These are phyloP conservation scores for Dicentrarchus labrax DNA, from an alignment of 2,113 vertebrate genomes.

Conservation along the genomic window DNA sequence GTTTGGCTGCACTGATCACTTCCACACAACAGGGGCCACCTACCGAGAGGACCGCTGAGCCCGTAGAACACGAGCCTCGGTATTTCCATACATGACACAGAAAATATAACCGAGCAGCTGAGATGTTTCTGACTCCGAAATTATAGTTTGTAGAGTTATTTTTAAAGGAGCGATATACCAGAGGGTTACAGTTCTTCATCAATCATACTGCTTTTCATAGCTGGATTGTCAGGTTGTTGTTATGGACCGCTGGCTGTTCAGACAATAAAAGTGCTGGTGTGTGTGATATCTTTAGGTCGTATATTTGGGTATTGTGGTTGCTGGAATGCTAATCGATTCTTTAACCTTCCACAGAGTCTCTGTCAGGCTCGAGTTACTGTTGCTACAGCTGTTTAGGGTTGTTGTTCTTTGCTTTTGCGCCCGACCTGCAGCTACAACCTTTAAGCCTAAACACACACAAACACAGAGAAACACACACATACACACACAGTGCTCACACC, in stretches of 20 bases:
- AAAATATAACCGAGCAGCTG: constrained; percentile 65
- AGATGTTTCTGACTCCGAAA: constrained; percentile 50
- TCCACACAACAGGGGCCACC: constrained; percentile 19
- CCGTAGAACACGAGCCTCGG: constrained; percentile 46
- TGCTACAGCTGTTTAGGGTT: constrained; percentile 83
- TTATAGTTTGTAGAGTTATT: constrained; percentile 62
- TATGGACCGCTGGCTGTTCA: not conserved
- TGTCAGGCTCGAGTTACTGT: constrained; percentile 79
- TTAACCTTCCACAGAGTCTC: constrained; percentile 46
- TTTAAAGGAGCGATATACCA: constrained; percentile 32
- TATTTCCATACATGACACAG: constrained; percentile 52
- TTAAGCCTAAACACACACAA: constrained; percentile 65
- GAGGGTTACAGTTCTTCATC: constrained; percentile 31
- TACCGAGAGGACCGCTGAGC: constrained; percentile 17
- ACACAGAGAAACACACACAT: constrained; percentile 24
- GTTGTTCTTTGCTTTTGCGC: constrained; percentile 77
- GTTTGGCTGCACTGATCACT: constrained; percentile 31
- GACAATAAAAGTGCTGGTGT: constrained; percentile 27
- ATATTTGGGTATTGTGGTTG: constrained; percentile 55
- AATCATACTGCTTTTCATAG: constrained; percentile 27
- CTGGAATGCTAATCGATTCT: constrained; percentile 68
- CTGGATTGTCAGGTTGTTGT: constrained; percentile 3
- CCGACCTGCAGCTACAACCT: constrained; percentile 71
- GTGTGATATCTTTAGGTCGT: constrained; percentile 52
- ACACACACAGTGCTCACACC: constrained; percentile 28